Evolutionary conservation across 2,888 invertebrate species (phyloP).

Genomic region (Pachydiplax longipennis): DNA sequence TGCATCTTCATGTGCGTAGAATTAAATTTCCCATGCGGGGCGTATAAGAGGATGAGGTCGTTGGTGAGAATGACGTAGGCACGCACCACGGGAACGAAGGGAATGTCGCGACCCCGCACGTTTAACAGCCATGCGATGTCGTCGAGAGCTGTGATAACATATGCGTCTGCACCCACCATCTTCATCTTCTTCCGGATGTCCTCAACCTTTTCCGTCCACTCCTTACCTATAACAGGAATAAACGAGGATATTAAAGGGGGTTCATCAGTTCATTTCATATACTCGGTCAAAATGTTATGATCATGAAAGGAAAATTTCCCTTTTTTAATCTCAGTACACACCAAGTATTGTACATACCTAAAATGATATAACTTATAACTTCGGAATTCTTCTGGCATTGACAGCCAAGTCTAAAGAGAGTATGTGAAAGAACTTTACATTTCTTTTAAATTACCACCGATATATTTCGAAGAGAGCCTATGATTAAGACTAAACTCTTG

Average conservation of each 20-base stretch:
- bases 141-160: slow-evolving; percentile 85
- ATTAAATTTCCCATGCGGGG: slow-evolving; percentile 62
- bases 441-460: too few species aligned
- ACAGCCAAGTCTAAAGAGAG: too few species aligned
- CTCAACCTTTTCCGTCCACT: slow-evolving; percentile 79
- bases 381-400: too few species aligned
- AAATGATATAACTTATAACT: too few species aligned
- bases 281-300: too few species aligned
- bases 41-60: slow-evolving; percentile 73
- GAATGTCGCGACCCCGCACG: slow-evolving; percentile 84
- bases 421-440: too few species aligned
- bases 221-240: slow-evolving; percentile 62
- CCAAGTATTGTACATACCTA: too few species aligned
- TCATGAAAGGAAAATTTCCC: too few species aligned
- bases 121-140: slow-evolving; percentile 91
- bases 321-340: too few species aligned
- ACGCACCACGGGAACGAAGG: slow-evolving; percentile 80
- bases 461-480: too few species aligned
- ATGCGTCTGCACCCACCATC: slow-evolving; percentile 72
- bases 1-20: slow-evolving; percentile 62
- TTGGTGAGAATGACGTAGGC: slow-evolving; percentile 76
- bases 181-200: slow-evolving; percentile 71
- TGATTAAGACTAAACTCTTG: too few species aligned
- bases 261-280: too few species aligned
- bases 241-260: background rate